Percentiles rank a stretch among this genome's conserved stretches.
Conservation (phyloP, 2,888 invertebrate species). For the Bhutanitis thaidina region DNA sequence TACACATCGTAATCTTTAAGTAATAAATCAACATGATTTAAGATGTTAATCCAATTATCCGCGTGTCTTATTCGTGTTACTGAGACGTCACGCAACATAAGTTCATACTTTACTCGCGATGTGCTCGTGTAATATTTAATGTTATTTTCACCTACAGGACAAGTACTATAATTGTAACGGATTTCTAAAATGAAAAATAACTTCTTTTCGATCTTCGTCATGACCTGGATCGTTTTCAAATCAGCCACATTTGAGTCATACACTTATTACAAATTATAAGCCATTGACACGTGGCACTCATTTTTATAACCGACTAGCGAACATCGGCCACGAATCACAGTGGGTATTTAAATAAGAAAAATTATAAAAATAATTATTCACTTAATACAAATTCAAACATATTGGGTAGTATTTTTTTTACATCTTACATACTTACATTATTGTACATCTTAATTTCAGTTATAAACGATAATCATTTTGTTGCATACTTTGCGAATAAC, state of each 20-base stretch:
- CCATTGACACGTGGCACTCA: too few species aligned
- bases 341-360: too few species aligned
- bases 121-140: slow-evolving; percentile 1
- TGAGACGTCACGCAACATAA: slow-evolving; percentile 16
- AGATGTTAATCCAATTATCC: slow-evolving; percentile 19
- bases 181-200: slow-evolving; percentile 4
- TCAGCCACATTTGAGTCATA: slow-evolving; percentile 3
- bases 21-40: slow-evolving; percentile 20
- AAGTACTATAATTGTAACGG: slow-evolving; percentile 1
- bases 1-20: slow-evolving; percentile 6
- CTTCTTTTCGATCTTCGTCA: neutral
- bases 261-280: neutral
- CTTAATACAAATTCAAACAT: too few species aligned
- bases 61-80: slow-evolving; percentile 14
- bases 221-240: neutral
- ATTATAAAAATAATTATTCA: too few species aligned
- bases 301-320: too few species aligned
- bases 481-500: neutral
- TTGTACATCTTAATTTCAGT: too few species aligned
- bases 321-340: too few species aligned
- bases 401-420: too few species aligned
- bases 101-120: slow-evolving; percentile 6
- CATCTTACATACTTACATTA: too few species aligned
- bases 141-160: slow-evolving; percentile 10
- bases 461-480: neutral